Conservation (phyloP, 2,797 vertebrate species). For the Calcarius lapponicus region DNA sequence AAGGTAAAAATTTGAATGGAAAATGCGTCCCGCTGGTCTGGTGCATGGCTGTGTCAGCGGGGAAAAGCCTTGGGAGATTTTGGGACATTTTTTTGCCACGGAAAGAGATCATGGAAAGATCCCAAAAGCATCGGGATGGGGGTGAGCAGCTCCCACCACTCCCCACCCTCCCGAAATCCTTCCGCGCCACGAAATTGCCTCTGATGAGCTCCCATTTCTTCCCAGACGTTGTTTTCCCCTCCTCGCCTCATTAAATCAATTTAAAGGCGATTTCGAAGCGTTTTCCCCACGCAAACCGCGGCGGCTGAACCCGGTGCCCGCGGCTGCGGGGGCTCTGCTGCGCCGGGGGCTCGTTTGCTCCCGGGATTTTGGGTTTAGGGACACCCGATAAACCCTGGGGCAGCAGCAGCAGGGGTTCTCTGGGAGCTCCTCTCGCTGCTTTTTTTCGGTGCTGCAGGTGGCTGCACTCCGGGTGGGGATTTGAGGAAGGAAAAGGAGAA, state of each 20-base stretch:
- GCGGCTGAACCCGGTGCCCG: neutral
- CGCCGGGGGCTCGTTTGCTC: neutral
- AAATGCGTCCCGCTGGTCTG: rapidly evolving
- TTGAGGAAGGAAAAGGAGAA: neutral
- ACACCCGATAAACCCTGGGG: neutral
- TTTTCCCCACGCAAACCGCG: neutral
- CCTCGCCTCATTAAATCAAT: slow-evolving; percentile 28
- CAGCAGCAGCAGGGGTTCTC: neutral
- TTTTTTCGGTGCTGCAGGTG: rapidly evolving
- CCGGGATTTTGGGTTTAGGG: neutral
- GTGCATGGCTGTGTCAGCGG: rapidly evolving
- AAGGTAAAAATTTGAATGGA: neutral
- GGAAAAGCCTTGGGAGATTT: neutral
- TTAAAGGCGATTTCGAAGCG: neutral
- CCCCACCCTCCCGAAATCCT: neutral
- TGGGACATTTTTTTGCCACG: neutral
- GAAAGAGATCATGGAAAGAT: too few relatives aligned
- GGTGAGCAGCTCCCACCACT: neutral
- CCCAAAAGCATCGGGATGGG: rapidly evolving
- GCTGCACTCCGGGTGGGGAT: rapidly evolving
- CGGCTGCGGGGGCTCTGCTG: neutral
- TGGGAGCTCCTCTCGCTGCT: rapidly evolving
- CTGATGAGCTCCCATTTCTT: slow-evolving; percentile 24
- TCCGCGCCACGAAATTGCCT: neutral
- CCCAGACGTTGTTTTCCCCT: neutral